These are phyloP conservation scores for Drosophila athabasca DNA, from an alignment of 1,140 invertebrate genomes.

Conservation along the genomic window DNA sequence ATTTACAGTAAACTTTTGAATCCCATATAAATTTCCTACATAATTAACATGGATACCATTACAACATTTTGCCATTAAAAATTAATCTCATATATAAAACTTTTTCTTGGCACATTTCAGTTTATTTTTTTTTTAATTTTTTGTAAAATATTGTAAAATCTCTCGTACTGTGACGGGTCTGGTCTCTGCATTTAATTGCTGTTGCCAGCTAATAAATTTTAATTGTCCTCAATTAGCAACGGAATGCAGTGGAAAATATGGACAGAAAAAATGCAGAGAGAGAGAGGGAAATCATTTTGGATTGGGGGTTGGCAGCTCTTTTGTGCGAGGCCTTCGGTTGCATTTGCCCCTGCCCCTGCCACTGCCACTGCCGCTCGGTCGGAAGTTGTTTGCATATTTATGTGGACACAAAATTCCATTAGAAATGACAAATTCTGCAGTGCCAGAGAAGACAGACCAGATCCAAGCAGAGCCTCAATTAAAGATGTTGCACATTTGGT, in stretches of 20 bases:
- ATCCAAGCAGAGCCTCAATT: slow-evolving; percentile 29
- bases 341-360: slow-evolving; percentile 20
- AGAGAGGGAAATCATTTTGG: slow-evolving; percentile 29
- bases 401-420: slow-evolving; percentile 52
- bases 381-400: slow-evolving; percentile 60
- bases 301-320: slow-evolving; percentile 40
- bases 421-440: slow-evolving; percentile 48
- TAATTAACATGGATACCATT: too few relatives aligned
- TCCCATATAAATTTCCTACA: too few relatives aligned
- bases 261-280: background rate
- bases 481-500: slow-evolving; percentile 29
- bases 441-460: slow-evolving; percentile 21
- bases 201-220: slow-evolving; percentile 83
- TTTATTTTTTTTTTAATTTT: slow-evolving; percentile 20
- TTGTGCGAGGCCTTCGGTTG: slow-evolving; percentile 48
- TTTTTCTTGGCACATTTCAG: slow-evolving; percentile 1
- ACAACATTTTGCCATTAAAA: background rate
- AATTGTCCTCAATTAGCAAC: slow-evolving; percentile 80
- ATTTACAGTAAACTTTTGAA: too few relatives aligned
- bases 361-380: slow-evolving; percentile 25
- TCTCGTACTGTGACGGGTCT: slow-evolving; percentile 34
- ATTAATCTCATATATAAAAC: background rate
- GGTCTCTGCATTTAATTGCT: slow-evolving; percentile 78
- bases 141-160: slow-evolving; percentile 45
- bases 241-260: slow-evolving; percentile 70